phyloP scores from a whole-genome alignment of 2,113 vertebrate genomes.

The Scomber japonicus region DNA sequence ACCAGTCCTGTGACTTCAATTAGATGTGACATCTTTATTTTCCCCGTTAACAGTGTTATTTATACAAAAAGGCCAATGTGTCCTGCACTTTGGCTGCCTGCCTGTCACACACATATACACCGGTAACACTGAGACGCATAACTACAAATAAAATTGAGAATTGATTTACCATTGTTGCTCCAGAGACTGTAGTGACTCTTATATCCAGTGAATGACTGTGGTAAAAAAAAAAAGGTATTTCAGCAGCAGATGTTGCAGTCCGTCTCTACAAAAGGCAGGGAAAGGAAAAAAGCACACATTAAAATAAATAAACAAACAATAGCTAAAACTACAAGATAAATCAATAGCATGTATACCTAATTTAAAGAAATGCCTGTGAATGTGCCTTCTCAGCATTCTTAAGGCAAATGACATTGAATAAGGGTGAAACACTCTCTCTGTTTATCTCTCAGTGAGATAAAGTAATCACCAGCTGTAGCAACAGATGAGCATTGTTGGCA shows the following conservation, averaged over 20 bases:
- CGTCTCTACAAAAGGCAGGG: neutral
- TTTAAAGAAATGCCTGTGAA: neutral
- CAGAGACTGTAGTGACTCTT: slow-evolving; percentile 15
- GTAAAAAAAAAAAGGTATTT: slow-evolving; percentile 11
- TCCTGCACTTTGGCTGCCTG: neutral
- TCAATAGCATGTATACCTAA: neutral
- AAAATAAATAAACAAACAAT: neutral
- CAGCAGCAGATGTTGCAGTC: slow-evolving; percentile 32
- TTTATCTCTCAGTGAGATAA: neutral
- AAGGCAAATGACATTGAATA: neutral
- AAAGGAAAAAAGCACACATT: neutral
- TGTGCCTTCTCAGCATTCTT: neutral
- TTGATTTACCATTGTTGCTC: slow-evolving; percentile 63
- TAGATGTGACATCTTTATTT: slow-evolving; percentile 42
- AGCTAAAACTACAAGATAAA: neutral
- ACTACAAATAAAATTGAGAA: neutral
- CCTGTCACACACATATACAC: neutral
- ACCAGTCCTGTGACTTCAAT: slow-evolving; percentile 37
- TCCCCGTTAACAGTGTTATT: slow-evolving; percentile 11
- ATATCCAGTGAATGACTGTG: slow-evolving; percentile 23
- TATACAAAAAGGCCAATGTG: neutral
- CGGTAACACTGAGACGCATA: neutral
- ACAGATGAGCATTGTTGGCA: neutral
- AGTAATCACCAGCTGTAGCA: neutral
- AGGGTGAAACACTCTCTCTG: neutral